Percentiles rank a stretch among this genome's conserved stretches.
phyloP scores from a whole-genome alignment of 64 coral and sea anemone genomes.

The Actinia equina region DNA sequence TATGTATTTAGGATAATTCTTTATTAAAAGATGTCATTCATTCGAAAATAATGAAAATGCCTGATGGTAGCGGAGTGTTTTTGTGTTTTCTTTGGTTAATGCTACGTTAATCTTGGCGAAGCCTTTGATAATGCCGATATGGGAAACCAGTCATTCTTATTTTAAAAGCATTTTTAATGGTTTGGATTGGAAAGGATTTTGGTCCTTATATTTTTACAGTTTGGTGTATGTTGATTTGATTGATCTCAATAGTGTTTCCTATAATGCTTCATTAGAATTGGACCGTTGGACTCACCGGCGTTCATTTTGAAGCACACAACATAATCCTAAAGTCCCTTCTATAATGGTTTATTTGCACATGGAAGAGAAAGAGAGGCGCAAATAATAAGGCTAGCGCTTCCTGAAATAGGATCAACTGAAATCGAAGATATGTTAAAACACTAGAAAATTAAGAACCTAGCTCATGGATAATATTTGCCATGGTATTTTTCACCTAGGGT shows the following conservation, averaged over 20 bases:
- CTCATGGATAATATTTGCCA: neutral
- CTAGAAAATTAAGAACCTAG: neutral
- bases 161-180: neutral
- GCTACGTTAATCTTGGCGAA: neutral
- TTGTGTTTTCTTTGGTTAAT: neutral
- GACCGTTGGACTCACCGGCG: no score
- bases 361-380: neutral
- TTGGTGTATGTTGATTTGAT: no score
- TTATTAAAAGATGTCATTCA: constrained; percentile 8
- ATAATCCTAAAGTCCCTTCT: neutral
- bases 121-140: neutral
- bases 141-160: neutral
- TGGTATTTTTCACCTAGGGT: neutral
- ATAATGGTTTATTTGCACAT: neutral
- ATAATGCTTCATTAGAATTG: neutral
- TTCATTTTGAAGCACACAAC: neutral
- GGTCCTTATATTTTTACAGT: neutral
- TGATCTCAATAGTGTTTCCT: neutral
- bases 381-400: neutral
- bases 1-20: constrained; percentile 12
- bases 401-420: neutral
- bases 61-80: neutral
- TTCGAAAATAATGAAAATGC: neutral
- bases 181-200: neutral
- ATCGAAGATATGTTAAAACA: neutral